A percentile compares a stretch with the other conserved stretches of the same genome.
phyloP scores from a whole-genome alignment of 2,797 vertebrate species.

The Megaceryle alcyon region DNA sequence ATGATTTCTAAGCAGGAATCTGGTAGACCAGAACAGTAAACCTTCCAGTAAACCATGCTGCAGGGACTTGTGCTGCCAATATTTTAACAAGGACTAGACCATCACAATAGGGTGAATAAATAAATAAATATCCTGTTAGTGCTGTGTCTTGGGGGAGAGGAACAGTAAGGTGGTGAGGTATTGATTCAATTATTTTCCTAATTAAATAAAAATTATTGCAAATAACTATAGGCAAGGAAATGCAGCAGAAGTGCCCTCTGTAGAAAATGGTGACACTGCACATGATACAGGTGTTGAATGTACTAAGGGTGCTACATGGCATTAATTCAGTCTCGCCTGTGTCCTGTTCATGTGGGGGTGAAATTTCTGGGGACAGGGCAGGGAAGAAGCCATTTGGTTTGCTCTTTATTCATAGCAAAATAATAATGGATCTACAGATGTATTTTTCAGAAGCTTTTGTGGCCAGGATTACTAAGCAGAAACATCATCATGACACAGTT shows the following conservation, averaged over 20 bases:
- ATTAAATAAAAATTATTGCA: slow-evolving; percentile 43
- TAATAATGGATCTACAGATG: background rate
- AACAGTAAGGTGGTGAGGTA: slow-evolving; percentile 1
- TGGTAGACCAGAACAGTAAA: slow-evolving; percentile 8
- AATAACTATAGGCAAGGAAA: background rate
- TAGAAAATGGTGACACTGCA: background rate
- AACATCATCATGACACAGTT: background rate
- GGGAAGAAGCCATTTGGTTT: background rate
- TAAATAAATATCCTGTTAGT: background rate
- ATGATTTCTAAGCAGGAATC: slow-evolving; percentile 17
- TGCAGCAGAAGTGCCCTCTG: background rate
- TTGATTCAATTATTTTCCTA: slow-evolving; percentile 35
- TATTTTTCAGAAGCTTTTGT: background rate
- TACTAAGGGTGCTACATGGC: background rate
- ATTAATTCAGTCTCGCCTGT: background rate
- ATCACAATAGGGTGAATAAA: background rate
- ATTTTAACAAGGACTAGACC: background rate
- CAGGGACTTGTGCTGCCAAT: background rate
- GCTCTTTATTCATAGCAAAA: background rate
- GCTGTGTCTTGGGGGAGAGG: background rate
- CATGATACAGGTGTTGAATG: background rate
- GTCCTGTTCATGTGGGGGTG: background rate
- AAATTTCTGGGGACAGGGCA: background rate
- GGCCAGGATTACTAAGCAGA: background rate
- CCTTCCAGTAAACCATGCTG: background rate